Evolutionary conservation across 2,797 vertebrate species (phyloP), one percentile per base, ranked within the genome.

Genomic region (Mycteria americana): DNA sequence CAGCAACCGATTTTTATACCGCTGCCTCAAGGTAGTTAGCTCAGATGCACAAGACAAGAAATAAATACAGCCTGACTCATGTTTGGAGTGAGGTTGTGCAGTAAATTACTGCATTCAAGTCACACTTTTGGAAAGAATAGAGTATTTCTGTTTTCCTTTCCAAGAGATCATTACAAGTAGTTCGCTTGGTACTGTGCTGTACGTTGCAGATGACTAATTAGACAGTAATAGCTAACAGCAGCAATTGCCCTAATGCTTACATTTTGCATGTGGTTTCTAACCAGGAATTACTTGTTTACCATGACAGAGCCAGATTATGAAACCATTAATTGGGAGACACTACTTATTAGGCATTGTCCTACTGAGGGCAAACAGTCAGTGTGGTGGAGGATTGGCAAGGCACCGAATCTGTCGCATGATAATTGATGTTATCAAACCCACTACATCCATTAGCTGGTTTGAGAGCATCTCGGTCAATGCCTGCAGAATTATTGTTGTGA

Each of bases 11-110:
- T 92, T 95, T 83, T 82, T 88, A 53, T 41, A 82, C 59, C 14
- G 12, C 54, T 92, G 45, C 72, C 91, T 80, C 70, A 65, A 89
- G 81, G 70, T 57, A 90, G 93, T 89, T 91, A 88, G 54, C 83
- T 88, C 62, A 54, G 74, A 93, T 70, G 72, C 53, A 70, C 17
- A 95, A 95, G 97, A 97, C 89, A 96, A 96, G 89, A 95, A 92
- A 97, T 83, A 97, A 93, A 96, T 80, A 91, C 43, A 88, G 87
- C 59, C 67, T 65, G 64, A 93, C 89, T 86, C 70, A 72, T 5
- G 23, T 94, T 90, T 95, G 97, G 97, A 97, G 54, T 33, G 96
- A 80, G 64, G 54, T 5, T 70, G 16, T 74, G 69, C 76, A 81
- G 95, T 96, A 88, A 96, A 96, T 96, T 81, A 94, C 82, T 80